These are phyloP conservation scores for Phymastichus coffea DNA, from an alignment of 1,140 invertebrate species.

Conservation along the genomic window DNA sequence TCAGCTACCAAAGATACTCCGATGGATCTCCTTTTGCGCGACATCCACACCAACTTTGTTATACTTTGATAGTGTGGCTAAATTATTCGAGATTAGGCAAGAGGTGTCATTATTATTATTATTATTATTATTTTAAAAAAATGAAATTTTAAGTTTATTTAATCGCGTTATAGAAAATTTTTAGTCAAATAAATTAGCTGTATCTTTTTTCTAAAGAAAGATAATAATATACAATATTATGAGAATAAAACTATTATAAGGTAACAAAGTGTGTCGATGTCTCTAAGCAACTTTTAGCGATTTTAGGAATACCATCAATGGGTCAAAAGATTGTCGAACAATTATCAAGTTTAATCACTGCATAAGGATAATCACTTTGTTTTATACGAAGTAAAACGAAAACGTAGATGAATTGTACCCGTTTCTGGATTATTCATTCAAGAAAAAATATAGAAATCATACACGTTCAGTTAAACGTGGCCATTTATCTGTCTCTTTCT, in stretches of 20 bases:
- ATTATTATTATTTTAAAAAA: conserved; percentile 4
- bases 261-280: background rate
- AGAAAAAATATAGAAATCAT: background rate
- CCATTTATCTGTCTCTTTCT: background rate
- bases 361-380: background rate
- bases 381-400: too few species aligned
- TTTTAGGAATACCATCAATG: background rate
- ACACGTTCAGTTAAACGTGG: background rate
- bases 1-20: conserved; percentile 22
- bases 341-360: background rate
- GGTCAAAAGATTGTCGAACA: background rate
- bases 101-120: background rate
- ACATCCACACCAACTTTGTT: background rate
- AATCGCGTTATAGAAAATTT: background rate
- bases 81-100: background rate
- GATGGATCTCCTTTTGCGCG: conserved; percentile 2
- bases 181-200: background rate
- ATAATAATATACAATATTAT: background rate
- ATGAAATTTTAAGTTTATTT: background rate
- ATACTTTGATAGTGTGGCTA: background rate
- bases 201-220: background rate
- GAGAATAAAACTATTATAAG: background rate
- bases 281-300: background rate
- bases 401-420: too few species aligned
- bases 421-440: background rate